phyloP scores from a whole-genome alignment of 2,888 invertebrate species.

The Papilio demoleus region DNA sequence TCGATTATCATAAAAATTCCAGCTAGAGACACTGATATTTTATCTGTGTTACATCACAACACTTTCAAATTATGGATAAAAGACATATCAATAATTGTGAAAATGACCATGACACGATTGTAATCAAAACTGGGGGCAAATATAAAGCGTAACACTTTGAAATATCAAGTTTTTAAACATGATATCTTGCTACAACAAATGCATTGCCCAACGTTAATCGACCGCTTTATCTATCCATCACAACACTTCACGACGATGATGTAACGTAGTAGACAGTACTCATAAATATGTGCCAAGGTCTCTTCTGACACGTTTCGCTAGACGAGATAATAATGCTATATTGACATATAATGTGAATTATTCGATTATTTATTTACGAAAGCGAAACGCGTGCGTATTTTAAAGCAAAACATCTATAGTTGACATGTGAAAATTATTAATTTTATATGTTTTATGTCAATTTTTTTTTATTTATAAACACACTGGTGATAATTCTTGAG shows the following conservation, averaged over 20 bases:
- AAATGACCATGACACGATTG: background rate
- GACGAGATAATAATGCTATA: slow-evolving; percentile 35
- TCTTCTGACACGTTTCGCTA: slow-evolving; percentile 39
- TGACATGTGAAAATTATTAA: slow-evolving; percentile 3
- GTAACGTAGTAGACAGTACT: slow-evolving; percentile 40
- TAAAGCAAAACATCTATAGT: background rate
- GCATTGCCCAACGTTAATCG: slow-evolving; percentile 40
- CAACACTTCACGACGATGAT: slow-evolving; percentile 36
- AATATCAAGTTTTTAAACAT: slow-evolving; percentile 29
- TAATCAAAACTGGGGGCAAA: background rate
- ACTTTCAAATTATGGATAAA: background rate
- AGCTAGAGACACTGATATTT: no score
- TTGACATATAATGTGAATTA: slow-evolving; percentile 33
- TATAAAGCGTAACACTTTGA: background rate
- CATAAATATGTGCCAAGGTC: slow-evolving; percentile 41
- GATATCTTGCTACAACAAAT: slow-evolving; percentile 32
- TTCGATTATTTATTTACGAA: slow-evolving; percentile 35
- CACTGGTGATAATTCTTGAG: no score
- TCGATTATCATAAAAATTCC: no score
- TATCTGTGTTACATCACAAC: no score
- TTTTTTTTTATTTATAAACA: background rate
- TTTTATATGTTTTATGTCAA: background rate
- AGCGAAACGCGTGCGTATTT: slow-evolving; percentile 15
- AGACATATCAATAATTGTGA: background rate
- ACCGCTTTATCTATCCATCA: slow-evolving; percentile 37